phyloP scores from a whole-genome alignment of 1,140 invertebrate species.

The Lordiphosa clarofinis region DNA sequence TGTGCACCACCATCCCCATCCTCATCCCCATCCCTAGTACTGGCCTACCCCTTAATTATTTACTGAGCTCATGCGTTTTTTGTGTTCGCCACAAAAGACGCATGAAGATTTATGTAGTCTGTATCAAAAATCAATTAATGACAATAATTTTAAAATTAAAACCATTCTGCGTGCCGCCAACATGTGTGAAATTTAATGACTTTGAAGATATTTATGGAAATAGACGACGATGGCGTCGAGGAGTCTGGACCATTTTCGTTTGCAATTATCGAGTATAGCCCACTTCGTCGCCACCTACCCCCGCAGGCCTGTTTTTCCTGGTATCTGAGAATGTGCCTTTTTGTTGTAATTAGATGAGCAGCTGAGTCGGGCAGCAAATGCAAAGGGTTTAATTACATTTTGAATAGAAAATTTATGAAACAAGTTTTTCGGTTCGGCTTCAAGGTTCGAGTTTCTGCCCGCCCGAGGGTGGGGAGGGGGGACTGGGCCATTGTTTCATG shows the following conservation, averaged over 20 bases:
- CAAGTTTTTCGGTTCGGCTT: slow-evolving; percentile 57
- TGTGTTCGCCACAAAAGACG: slow-evolving; percentile 16
- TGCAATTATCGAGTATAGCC: slow-evolving; percentile 69
- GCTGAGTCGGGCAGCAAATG: slow-evolving; percentile 29
- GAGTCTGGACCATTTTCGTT: slow-evolving; percentile 37
- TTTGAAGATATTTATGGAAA: slow-evolving; percentile 77
- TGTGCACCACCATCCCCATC: slow-evolving; percentile 13
- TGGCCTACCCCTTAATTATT: slow-evolving; percentile 39
- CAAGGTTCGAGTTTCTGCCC: too few species aligned
- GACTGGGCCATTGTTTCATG: too few species aligned
- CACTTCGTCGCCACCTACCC: background rate
- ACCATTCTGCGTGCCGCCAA: slow-evolving; percentile 66
- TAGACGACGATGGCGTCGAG: slow-evolving; percentile 17
- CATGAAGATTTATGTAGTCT: slow-evolving; percentile 58
- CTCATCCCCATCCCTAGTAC: background rate
- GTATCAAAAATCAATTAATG: slow-evolving; percentile 78
- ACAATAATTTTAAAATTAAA: slow-evolving; percentile 78
- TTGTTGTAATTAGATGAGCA: slow-evolving; percentile 75
- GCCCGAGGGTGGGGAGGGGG: too few species aligned
- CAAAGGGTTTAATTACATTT: slow-evolving; percentile 75
- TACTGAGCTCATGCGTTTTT: slow-evolving; percentile 15
- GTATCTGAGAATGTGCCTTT: slow-evolving; percentile 45
- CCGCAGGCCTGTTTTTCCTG: slow-evolving; percentile 15
- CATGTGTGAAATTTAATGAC: slow-evolving; percentile 78
- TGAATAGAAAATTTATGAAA: slow-evolving; percentile 77